These are phyloP conservation scores for Stratiomys singularior DNA, from an alignment of 2,888 invertebrate species.

Conservation along the genomic window DNA sequence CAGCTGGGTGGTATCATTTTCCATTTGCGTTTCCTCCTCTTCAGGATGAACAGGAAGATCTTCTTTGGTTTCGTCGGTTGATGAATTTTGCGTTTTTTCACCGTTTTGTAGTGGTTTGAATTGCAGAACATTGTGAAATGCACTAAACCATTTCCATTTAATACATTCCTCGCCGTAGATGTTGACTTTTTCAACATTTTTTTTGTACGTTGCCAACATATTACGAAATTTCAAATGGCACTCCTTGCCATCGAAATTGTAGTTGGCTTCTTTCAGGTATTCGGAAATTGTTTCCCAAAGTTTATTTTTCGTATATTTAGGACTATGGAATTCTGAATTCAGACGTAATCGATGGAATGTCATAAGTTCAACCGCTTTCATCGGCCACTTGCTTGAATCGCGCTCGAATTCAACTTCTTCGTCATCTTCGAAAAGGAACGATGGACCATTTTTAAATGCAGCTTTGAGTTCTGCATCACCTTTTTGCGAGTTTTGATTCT, in stretches of 20 bases:
- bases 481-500: background rate
- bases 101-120: background rate
- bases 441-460: background rate
- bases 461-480: background rate
- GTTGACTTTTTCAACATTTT: slow-evolving; percentile 26
- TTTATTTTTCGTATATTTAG: slow-evolving; percentile 38
- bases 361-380: slow-evolving; percentile 33
- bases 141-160: slow-evolving; percentile 40
- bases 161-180: slow-evolving; percentile 27
- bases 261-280: slow-evolving; percentile 19
- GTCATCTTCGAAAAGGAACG: background rate
- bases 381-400: slow-evolving; percentile 36
- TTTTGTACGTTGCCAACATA: slow-evolving; percentile 37
- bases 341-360: slow-evolving; percentile 27
- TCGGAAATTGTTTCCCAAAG: slow-evolving; percentile 40
- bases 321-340: slow-evolving; percentile 35
- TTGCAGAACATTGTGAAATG: slow-evolving; percentile 15
- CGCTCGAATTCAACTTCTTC: slow-evolving; percentile 39
- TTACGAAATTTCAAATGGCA: slow-evolving; percentile 43
- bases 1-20: background rate
- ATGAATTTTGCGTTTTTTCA: background rate
- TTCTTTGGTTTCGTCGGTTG: background rate
- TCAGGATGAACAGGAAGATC: background rate
- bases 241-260: slow-evolving; percentile 30
- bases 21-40: background rate